Percentiles rank a stretch among this genome's conserved stretches.
phyloP scores from a whole-genome alignment of 2,113 vertebrate species.

The Ptyas mucosa region DNA sequence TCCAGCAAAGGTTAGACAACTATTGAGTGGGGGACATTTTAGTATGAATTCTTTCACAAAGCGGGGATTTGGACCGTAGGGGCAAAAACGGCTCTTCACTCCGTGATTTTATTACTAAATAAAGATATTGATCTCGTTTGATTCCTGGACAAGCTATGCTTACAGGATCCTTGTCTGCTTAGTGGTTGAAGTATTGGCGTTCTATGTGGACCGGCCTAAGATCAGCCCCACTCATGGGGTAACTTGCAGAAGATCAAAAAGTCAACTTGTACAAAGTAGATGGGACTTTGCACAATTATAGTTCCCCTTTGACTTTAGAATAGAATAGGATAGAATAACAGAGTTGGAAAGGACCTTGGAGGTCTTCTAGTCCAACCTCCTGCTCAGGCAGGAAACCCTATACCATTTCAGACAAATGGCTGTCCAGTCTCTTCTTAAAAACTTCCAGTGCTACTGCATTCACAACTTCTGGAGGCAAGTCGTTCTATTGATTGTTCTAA shows the following conservation, averaged over 20 bases:
- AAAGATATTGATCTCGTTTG: background rate
- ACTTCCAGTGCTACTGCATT: too few relatives aligned
- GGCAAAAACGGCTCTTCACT: too few relatives aligned
- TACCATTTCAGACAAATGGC: too few relatives aligned
- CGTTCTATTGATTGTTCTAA: too few relatives aligned
- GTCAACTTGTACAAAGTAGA: background rate
- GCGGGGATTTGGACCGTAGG: too few relatives aligned
- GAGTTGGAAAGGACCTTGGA: too few relatives aligned
- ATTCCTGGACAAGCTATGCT: background rate
- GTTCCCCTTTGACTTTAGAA: background rate
- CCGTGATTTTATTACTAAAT: background rate
- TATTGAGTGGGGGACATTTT: background rate
- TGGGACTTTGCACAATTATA: background rate
- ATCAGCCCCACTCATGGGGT: background rate
- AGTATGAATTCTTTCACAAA: background rate
- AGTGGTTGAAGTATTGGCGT: background rate
- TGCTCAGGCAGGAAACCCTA: too few relatives aligned
- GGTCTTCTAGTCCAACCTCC: too few relatives aligned
- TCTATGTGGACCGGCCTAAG: background rate
- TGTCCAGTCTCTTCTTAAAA: too few relatives aligned
- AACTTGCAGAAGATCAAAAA: background rate
- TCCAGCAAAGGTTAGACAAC: background rate
- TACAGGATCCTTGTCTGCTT: background rate
- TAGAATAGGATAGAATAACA: too few relatives aligned
- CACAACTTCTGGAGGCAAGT: too few relatives aligned